Conservation (phyloP, 2,888 invertebrate genomes). For the Leptarthrus brevirostris region DNA sequence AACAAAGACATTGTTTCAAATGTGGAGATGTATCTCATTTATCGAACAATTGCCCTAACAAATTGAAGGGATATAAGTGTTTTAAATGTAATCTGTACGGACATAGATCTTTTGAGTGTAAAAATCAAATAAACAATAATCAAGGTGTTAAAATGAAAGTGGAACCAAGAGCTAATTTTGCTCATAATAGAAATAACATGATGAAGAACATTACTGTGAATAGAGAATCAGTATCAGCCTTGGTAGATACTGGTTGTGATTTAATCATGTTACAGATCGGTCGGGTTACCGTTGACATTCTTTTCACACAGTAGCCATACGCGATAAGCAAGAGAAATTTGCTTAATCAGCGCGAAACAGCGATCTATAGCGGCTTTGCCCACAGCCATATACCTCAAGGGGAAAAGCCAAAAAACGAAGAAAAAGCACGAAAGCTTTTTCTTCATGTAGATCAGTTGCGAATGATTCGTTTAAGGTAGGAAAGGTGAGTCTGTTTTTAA, state of each 20-base stretch:
- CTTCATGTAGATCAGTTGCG: too few species aligned
- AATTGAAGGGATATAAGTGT: not conserved
- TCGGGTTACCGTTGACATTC: too few species aligned
- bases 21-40: not conserved
- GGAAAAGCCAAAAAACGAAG: too few species aligned
- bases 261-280: too few species aligned
- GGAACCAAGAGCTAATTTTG: not conserved
- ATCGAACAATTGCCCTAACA: not conserved
- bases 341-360: too few species aligned
- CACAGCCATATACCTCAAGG: too few species aligned
- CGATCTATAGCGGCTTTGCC: too few species aligned
- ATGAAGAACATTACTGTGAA: not conserved
- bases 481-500: too few species aligned
- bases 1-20: not conserved
- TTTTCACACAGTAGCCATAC: too few species aligned
- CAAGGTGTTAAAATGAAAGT: not conserved
- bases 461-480: too few species aligned
- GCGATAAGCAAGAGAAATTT: too few species aligned
- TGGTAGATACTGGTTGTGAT: not conserved
- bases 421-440: too few species aligned
- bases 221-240: not conserved
- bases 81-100: not conserved
- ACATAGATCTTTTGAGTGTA: conserved; percentile 4
- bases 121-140: not conserved
- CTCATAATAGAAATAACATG: not conserved